A percentile compares a stretch with the other conserved stretches of the same genome.
Evolutionary conservation across 2,113 vertebrate species (phyloP).

Genomic region (Romanogobio albipinnatus): DNA sequence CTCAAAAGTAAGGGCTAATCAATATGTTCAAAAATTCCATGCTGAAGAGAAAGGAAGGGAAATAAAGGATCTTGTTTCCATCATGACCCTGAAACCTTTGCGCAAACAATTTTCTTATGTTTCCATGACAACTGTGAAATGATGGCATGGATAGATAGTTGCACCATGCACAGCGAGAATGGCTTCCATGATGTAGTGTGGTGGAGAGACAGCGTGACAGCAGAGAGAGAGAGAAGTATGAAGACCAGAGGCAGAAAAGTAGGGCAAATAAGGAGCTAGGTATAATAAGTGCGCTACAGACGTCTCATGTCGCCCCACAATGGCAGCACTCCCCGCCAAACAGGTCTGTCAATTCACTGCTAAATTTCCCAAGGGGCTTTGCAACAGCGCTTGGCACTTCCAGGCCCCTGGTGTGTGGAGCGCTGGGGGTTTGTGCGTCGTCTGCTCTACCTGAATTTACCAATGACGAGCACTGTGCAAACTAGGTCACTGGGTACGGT

Average conservation of each 20-base stretch:
- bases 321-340: not conserved
- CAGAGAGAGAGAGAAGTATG: not conserved
- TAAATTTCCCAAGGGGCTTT: conserved; percentile 31
- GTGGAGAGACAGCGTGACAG: not conserved
- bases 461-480: conserved; percentile 5
- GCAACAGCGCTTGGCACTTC: conserved; percentile 47
- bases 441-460: conserved; percentile 25
- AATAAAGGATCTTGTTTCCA: conserved; percentile 27
- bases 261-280: conserved; percentile 58
- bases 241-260: conserved; percentile 31
- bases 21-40: not conserved
- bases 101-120: conserved; percentile 9
- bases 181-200: conserved; percentile 37
- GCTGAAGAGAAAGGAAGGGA: not conserved
- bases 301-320: not conserved
- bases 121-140: conserved; percentile 54
- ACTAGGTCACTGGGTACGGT: conserved; percentile 22
- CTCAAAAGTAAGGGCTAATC: not conserved
- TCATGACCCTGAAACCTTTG: conserved; percentile 49
- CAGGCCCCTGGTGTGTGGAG: conserved; percentile 38
- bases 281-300: conserved; percentile 49
- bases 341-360: conserved; percentile 2
- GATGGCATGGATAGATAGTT: conserved; percentile 38
- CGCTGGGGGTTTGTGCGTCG: not conserved
- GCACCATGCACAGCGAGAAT: not conserved